phyloP scores from a whole-genome alignment of 2,113 vertebrate species.

The Lagopus leucura region DNA sequence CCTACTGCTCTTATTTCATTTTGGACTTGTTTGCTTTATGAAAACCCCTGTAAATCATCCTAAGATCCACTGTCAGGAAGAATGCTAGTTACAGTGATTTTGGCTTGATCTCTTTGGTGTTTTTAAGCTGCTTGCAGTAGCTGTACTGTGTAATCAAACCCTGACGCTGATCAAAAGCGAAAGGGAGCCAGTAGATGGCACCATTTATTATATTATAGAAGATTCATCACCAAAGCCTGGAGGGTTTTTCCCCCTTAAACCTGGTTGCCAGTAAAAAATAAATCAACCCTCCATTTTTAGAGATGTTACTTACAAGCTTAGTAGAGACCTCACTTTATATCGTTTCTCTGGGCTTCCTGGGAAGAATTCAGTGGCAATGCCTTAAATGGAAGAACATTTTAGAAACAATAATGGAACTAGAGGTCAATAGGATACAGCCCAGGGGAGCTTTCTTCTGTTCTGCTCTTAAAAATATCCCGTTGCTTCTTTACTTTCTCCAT shows the following conservation, averaged over 20 bases:
- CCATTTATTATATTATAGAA: slow-evolving; percentile 72
- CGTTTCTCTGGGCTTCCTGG: slow-evolving; percentile 22
- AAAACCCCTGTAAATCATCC: slow-evolving; percentile 28
- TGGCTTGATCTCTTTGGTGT: slow-evolving; percentile 2
- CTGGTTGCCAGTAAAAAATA: slow-evolving; percentile 46
- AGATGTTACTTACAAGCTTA: slow-evolving; percentile 54
- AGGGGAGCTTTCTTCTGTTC: slow-evolving; percentile 43
- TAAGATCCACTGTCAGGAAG: neutral
- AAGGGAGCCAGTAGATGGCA: slow-evolving; percentile 77
- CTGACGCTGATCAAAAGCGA: neutral
- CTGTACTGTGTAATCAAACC: neutral
- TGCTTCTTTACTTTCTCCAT: neutral
- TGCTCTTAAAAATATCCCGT: neutral
- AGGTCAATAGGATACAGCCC: slow-evolving; percentile 62
- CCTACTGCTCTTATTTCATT: neutral
- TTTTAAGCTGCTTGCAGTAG: neutral
- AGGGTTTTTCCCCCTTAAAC: slow-evolving; percentile 21
- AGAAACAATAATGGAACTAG: slow-evolving; percentile 56
- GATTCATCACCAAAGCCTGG: neutral
- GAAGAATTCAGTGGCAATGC: slow-evolving; percentile 50
- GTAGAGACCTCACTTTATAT: slow-evolving; percentile 47
- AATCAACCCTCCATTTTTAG: slow-evolving; percentile 54
- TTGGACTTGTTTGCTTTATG: neutral
- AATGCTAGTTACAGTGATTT: neutral
- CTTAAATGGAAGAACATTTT: slow-evolving; percentile 68